Conservation (phyloP, 2,888 invertebrate species). For the Mystacides longicornis region DNA sequence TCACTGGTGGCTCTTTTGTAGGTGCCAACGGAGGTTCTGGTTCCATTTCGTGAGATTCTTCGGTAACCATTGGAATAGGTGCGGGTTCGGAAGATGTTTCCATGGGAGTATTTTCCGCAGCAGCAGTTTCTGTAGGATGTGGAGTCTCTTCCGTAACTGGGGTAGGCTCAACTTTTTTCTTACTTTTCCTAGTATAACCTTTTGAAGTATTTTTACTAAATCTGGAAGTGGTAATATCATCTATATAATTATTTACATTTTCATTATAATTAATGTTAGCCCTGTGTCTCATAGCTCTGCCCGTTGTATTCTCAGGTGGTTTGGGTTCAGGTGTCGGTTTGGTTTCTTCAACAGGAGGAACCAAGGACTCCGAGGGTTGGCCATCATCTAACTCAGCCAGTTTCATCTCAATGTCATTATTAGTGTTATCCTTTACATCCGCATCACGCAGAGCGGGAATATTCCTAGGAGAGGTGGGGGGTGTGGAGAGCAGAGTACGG, state of each 20-base stretch:
- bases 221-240: slow-evolving; percentile 42
- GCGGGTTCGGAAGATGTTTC: slow-evolving; percentile 25
- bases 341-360: slow-evolving; percentile 4
- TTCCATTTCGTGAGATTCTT: slow-evolving; percentile 29
- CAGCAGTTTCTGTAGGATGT: slow-evolving; percentile 27
- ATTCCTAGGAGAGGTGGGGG: not conserved
- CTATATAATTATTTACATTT: slow-evolving; percentile 48
- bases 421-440: slow-evolving; percentile 3
- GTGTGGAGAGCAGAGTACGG: slow-evolving; percentile 43
- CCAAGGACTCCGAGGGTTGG: slow-evolving; percentile 13
- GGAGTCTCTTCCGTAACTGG: slow-evolving; percentile 29
- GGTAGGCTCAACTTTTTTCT: slow-evolving; percentile 35
- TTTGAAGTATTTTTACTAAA: slow-evolving; percentile 35
- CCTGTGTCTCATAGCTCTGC: slow-evolving; percentile 44
- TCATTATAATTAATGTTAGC: slow-evolving; percentile 50
- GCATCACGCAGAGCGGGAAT: slow-evolving; percentile 16
- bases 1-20: not conserved
- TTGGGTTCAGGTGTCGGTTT: slow-evolving; percentile 35
- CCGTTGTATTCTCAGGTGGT: slow-evolving; percentile 37
- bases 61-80: slow-evolving; percentile 29
- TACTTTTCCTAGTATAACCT: slow-evolving; percentile 34
- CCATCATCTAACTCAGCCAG: slow-evolving; percentile 18
- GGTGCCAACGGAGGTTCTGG: slow-evolving; percentile 18
- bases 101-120: not conserved
- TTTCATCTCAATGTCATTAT: slow-evolving; percentile 20